phyloP scores from a whole-genome alignment of 2,113 vertebrate genomes.

The Kryptolebias marmoratus region DNA sequence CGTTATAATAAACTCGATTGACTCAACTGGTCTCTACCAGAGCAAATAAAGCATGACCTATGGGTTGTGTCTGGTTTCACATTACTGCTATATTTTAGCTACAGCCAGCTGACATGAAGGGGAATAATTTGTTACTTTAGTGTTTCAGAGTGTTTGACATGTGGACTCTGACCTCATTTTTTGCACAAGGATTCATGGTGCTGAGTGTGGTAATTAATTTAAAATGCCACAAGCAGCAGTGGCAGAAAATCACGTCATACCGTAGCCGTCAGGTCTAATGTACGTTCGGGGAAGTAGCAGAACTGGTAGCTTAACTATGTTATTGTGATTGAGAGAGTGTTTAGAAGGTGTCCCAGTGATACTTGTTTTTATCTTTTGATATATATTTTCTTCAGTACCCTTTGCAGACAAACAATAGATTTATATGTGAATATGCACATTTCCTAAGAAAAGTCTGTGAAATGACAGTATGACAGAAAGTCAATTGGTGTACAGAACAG shows the following conservation, averaged over 20 bases:
- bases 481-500: neutral
- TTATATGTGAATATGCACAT: too few species aligned
- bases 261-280: neutral
- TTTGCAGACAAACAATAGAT: too few species aligned
- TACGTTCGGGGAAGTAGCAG: neutral
- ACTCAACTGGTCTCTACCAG: neutral
- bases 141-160: neutral
- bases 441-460: too few species aligned
- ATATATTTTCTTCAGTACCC: too few species aligned
- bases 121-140: neutral
- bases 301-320: neutral
- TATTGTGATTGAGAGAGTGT: neutral
- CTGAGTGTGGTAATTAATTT: neutral
- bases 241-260: constrained; percentile 7
- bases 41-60: neutral
- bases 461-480: neutral
- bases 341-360: too few species aligned
- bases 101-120: neutral
- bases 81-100: neutral
- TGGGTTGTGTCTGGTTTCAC: neutral
- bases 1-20: too few species aligned
- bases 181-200: neutral
- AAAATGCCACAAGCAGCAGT: neutral
- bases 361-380: too few species aligned
- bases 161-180: neutral